phyloP scores from a whole-genome alignment of 2,797 vertebrate species.

The Huso huso region DNA sequence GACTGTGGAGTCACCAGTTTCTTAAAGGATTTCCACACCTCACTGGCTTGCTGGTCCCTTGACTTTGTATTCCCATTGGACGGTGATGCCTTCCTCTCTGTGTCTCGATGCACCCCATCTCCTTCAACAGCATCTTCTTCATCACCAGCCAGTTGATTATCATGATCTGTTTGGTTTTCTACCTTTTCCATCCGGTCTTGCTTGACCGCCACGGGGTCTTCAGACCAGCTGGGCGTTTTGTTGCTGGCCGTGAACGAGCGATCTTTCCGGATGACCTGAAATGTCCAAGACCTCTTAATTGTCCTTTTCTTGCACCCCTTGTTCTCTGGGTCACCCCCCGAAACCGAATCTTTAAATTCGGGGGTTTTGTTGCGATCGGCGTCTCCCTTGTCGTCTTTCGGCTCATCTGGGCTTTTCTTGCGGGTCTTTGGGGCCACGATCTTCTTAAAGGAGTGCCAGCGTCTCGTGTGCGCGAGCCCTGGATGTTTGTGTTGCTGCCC shows the following conservation, averaged over 20 bases:
- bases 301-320: constrained; percentile 65
- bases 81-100: constrained; percentile 33
- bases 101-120: constrained; percentile 19
- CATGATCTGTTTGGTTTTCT: constrained; percentile 22
- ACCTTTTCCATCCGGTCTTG: constrained; percentile 34
- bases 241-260: constrained; percentile 60
- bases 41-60: constrained; percentile 59
- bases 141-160: constrained; percentile 12
- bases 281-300: constrained; percentile 71
- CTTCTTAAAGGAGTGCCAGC: constrained; percentile 74
- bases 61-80: constrained; percentile 34
- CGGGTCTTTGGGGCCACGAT: constrained; percentile 65
- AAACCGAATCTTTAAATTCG: no score
- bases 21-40: constrained; percentile 72
- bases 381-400: constrained; percentile 49
- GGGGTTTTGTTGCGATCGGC: constrained; percentile 23
- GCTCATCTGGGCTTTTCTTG: constrained; percentile 52
- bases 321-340: constrained; percentile 37
- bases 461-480: constrained; percentile 59
- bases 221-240: constrained; percentile 43
- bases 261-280: constrained; percentile 70
- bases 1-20: constrained; percentile 67
- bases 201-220: constrained; percentile 43
- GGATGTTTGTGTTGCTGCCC: constrained; percentile 47
- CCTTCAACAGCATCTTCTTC: constrained; percentile 31